Conservation (phyloP, 2,888 invertebrate species). For the Oligia strigilis region DNA sequence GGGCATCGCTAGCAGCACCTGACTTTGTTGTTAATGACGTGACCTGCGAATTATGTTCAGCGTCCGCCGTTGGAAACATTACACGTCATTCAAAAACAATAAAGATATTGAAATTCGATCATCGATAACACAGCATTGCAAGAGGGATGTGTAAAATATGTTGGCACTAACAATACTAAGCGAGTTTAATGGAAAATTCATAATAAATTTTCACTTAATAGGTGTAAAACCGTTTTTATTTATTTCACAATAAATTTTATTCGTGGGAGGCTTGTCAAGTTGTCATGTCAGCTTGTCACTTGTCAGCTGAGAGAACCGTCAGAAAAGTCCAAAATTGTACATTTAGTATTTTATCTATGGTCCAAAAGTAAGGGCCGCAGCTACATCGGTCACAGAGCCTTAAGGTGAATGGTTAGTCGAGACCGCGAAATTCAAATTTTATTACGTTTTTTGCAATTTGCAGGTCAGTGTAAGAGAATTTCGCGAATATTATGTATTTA, state of each 20-base stretch:
- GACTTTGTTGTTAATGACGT: slow-evolving; percentile 84
- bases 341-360: no score
- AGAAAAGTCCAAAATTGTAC: neutral
- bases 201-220: slow-evolving; percentile 68
- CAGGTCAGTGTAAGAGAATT: no score
- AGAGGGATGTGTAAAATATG: slow-evolving; percentile 57
- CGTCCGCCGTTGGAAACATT: slow-evolving; percentile 89
- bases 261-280: neutral
- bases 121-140: slow-evolving; percentile 78
- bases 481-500: no score
- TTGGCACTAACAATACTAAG: slow-evolving; percentile 59
- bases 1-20: slow-evolving; percentile 84
- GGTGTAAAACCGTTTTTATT: slow-evolving; percentile 56
- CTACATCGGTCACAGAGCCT: no score
- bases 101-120: slow-evolving; percentile 74
- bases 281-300: slow-evolving; percentile 43
- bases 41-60: slow-evolving; percentile 87
- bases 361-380: no score
- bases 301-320: slow-evolving; percentile 41
- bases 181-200: slow-evolving; percentile 69
- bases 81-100: slow-evolving; percentile 89
- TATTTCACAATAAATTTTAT: slow-evolving; percentile 45
- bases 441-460: no score
- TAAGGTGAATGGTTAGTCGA: no score
- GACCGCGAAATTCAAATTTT: no score